Base-by-base conservation (phyloP, 2,113 vertebrate species). In the Petrocephalus microphthalmus region DNA sequence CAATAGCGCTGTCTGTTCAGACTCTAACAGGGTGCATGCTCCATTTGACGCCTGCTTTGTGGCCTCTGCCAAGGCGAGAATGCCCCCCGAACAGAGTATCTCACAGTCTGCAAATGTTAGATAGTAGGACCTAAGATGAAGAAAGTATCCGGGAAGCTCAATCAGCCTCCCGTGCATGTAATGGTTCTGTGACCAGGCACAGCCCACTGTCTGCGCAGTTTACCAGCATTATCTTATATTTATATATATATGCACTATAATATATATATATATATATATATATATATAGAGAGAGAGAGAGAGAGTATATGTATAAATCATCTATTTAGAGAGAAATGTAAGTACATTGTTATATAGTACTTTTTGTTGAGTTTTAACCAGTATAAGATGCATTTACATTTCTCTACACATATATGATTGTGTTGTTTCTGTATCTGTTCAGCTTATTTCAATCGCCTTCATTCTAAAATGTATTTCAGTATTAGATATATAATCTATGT, bases 1-100 rank as follows among this genome's bases (percentile, higher is more conserved):
- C 71, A 78, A 78, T 42, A 37, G 71, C 7, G 29, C 33, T 78
- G 45, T 84, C 45, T 84, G 45, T 84, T 84, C 82, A n/a, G 82
- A 47, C 82, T 84, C 45, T 49, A 51, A 49, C 84, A 8, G 22
- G n/a, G 84, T 54, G 52, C 49, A 19, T 56, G 84, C 10, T 53
- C 81, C 22, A 84, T 84, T 84, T 84, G 81, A 51, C 81, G 20
- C 37, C 42, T 84, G 81, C 33, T 51, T 29, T 85, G 84, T 53
- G 51, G 37, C n/a, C n/a, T 53, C 47, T 85, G 84, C 84, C 84
- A 53, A 53, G n/a, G 54, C 10, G 47, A 29, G 51, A 51, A 53
- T 53, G n/a, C 20, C 51, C 49, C 49, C 49, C 15, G 47, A 25
- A 53, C n/a, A 54, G 51, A 85, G 52, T 51, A 85, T 56, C 25